Evolutionary conservation across 1,140 invertebrate species (phyloP), one percentile per base, ranked within the genome.

Genomic region (Brachionus paranguensis): DNA sequence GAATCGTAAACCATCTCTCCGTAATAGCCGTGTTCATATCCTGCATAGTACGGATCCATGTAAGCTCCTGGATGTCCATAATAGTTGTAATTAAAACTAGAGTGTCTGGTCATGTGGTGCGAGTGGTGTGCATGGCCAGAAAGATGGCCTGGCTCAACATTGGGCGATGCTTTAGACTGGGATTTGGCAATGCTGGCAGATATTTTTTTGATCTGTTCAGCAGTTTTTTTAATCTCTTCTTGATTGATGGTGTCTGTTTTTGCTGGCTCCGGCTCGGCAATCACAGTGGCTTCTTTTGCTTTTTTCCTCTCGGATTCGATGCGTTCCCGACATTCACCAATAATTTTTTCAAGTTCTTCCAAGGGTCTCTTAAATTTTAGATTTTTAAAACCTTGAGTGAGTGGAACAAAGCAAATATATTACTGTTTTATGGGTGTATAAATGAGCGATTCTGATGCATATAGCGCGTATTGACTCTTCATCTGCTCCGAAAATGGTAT

Each of bases 401-500:
- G 14, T 47, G 17, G 8, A 47, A 7, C 5, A 10, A 2, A 76
- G 20, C 1, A 5, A 14, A 3, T 20, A 3, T 24, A 12, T 53
- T 74, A 84, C 83, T 14, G 68, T 65, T 78, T 65, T 65, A 64
- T 84, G 68, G 6, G 12, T 27, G 27, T 84, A 84, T 41, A 84
- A 27, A 27, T 65, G 83, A 37, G 74, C 45, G 8, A 84, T 53
- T 24, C 60, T 24, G 8, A 84, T 45, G 47, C 65, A 74, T 55
- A 84, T 84, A 4, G 60, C 17, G 1, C 74, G 27, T 6, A 84
- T 74, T 45, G 60, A 55, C 29, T 78, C 20, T 14, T 60, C 29
- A 41, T 91, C 91, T 0, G 95, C 95, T 86, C 93, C 92, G 88
- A 98, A 97, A 8, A 89, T 79, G 1, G 96, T 88, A 88, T 93